These are phyloP conservation scores for Leptoteleia sp. DNA, from an alignment of 1,140 invertebrate species.

Conservation along the genomic window DNA sequence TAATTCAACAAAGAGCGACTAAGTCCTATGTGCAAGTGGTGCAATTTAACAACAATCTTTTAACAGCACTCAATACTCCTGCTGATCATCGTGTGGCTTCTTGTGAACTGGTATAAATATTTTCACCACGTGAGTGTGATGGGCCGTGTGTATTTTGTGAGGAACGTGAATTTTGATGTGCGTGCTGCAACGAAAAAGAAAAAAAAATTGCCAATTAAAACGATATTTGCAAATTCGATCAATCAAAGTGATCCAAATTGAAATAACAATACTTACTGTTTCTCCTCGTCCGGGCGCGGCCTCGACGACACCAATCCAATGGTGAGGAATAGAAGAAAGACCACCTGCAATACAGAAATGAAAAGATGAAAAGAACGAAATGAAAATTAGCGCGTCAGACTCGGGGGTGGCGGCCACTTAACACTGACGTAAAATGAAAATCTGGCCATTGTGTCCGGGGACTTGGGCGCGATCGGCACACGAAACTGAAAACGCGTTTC, in stretches of 20 bases:
- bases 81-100: constrained; percentile 31
- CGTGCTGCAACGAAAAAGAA: constrained; percentile 44
- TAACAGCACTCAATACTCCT: constrained; percentile 8
- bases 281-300: constrained; percentile 22
- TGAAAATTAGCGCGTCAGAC: no score
- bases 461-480: constrained; percentile 22
- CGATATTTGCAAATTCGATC: background rate
- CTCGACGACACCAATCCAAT: constrained; percentile 20
- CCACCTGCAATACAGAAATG: constrained; percentile 2
- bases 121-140: constrained; percentile 54
- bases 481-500: constrained; percentile 44
- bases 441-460: constrained; percentile 42
- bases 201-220: background rate
- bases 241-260: background rate
- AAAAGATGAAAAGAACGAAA: no score
- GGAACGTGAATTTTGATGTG: constrained; percentile 54
- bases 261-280: constrained; percentile 23
- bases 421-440: constrained; percentile 47
- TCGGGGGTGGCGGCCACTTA: no score
- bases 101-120: constrained; percentile 55
- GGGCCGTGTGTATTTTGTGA: constrained; percentile 40
- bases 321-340: constrained; percentile 14
- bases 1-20: constrained; percentile 2
- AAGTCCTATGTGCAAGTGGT: constrained; percentile 2
- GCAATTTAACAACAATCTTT: background rate